phyloP scores from a whole-genome alignment of 2,113 vertebrate species.

The Okapia johnstoni region DNA sequence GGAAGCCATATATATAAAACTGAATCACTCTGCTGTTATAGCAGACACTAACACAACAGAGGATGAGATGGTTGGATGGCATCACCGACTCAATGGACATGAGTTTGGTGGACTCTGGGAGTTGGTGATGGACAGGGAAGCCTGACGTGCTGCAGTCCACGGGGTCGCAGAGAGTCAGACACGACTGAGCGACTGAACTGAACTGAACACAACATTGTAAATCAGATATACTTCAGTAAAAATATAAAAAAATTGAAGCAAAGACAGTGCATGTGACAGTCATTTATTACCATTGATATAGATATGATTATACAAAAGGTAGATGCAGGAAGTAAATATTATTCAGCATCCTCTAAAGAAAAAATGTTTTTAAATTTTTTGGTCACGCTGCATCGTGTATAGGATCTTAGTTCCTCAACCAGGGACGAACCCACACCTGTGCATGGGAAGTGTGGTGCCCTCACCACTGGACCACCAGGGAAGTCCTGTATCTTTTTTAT shows the following conservation, averaged over 20 bases:
- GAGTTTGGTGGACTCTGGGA: not conserved
- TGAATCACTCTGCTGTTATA: not conserved
- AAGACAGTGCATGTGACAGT: too few species aligned
- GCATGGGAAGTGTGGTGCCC: not conserved
- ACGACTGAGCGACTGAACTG: not conserved
- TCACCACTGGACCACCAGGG: not conserved
- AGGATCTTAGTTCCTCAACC: not conserved
- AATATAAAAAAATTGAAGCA: not conserved
- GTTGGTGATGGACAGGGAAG: not conserved
- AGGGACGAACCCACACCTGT: not conserved
- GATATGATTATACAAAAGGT: accelerated
- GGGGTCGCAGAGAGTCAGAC: not conserved
- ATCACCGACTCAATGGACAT: not conserved
- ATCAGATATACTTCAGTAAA: not conserved
- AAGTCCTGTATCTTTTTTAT: not conserved
- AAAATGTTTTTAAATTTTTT: not conserved
- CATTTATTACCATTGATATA: too few species aligned
- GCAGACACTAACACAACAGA: not conserved
- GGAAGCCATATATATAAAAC: not conserved
- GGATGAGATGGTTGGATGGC: not conserved
- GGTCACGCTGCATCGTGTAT: not conserved
- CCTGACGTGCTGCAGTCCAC: accelerated
- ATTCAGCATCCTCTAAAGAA: not conserved
- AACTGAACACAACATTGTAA: not conserved
- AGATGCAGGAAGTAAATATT: not conserved